Evolutionary conservation across 2,888 invertebrate genomes (phyloP), one percentile per base, ranked within the genome.

Genomic region (Galerucella calmariensis): DNA sequence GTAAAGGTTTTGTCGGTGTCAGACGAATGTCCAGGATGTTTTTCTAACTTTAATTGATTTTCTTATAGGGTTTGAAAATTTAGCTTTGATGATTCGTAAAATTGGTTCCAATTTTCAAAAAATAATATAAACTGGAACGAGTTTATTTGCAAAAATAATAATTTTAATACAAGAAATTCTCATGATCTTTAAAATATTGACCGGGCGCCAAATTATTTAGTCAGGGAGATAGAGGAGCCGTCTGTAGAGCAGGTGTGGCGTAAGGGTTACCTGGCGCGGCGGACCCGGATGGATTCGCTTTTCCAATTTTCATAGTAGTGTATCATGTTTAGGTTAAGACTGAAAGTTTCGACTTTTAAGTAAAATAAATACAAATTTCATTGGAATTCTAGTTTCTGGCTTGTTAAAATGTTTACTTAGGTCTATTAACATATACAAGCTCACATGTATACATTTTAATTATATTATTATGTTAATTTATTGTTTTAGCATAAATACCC

Each of bases 1-100:
- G 82, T 82, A 78, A 78, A 77, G 79, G 53, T 80, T 83, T 69
- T 75, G 73, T 73, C 69, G 70, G 70, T 75, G 73, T 75, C 70
- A 70, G 70, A 73, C 63, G 75, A 75, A 75, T 73, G 73, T 75
- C 73, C 73, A 75, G 75, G 75, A 75, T 73, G 73, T 75, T 75
- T 73, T 75, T 73, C 67, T 73, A 75, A 58, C 75, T 75, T 75
- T 75, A 75, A 75, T 75, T 73, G 73, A 75, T 73, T 75, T 72
- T 72, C 59, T 61, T 73, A 59, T 61, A 59, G 9, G 65, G 12
- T 71, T 69, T 61, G 48, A 46, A 61, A 61, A 61, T 14, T 14
- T 61, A 46, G 16, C 61, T n/a, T 27, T 24, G 27, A 44, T 51
- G 61, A 69, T 41, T 41, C 35, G 35, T 41, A 41, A 41, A 41